These are phyloP conservation scores for Calephelis virginiensis DNA, from an alignment of 1,140 invertebrate genomes.

Conservation along the genomic window DNA sequence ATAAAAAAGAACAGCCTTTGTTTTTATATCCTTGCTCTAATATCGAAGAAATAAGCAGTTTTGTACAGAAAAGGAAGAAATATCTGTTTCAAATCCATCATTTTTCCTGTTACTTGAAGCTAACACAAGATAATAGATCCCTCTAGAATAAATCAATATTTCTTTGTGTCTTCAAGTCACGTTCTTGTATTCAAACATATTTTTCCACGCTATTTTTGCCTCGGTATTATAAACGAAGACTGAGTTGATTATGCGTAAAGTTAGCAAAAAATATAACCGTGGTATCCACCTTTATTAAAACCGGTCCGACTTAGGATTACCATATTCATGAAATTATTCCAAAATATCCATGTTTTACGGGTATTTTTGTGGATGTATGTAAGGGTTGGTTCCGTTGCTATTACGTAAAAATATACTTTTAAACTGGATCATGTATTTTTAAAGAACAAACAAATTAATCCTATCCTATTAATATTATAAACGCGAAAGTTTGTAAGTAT, in stretches of 20 bases:
- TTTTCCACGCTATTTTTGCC: conserved; percentile 15
- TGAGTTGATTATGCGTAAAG: conserved; percentile 15
- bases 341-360: conserved; percentile 2
- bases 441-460: not conserved
- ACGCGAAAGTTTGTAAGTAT: too few species aligned
- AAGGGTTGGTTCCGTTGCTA: not conserved
- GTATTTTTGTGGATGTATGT: conserved; percentile 4
- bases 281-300: conserved; percentile 13
- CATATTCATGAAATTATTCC: conserved; percentile 13
- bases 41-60: too few species aligned
- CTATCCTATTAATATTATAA: too few species aligned
- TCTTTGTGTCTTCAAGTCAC: conserved; percentile 15
- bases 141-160: conserved; percentile 17
- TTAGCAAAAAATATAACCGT: conserved; percentile 14
- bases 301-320: conserved; percentile 4
- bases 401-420: conserved; percentile 2
- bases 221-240: conserved; percentile 14
- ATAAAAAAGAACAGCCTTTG: too few species aligned
- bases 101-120: conserved; percentile 10
- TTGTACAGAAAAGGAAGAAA: too few species aligned
- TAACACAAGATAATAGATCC: conserved; percentile 13
- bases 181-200: conserved; percentile 15
- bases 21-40: too few species aligned
- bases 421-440: not conserved
- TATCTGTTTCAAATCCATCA: not conserved